A percentile compares a stretch with the other conserved stretches of the same genome.
Conservation (phyloP, 2,888 invertebrate species). For the Sesia apiformis region DNA sequence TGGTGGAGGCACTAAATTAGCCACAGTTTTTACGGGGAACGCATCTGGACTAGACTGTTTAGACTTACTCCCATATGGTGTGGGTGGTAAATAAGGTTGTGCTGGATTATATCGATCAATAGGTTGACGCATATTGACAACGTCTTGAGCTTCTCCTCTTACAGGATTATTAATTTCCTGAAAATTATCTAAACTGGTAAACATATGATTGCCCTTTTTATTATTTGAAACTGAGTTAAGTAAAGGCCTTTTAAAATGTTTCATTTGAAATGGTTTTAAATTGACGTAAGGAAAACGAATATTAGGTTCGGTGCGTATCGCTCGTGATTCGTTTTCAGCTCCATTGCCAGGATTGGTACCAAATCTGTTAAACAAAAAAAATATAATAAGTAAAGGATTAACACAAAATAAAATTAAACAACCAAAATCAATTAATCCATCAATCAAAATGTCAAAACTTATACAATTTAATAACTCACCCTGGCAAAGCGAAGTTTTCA, state of each 20-base stretch:
- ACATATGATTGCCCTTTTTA: slow-evolving; percentile 48
- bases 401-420: neutral
- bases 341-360: slow-evolving; percentile 48
- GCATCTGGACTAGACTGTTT: slow-evolving; percentile 33
- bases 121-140: slow-evolving; percentile 27
- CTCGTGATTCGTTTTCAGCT: slow-evolving; percentile 63
- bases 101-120: slow-evolving; percentile 69
- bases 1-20: slow-evolving; percentile 51
- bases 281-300: slow-evolving; percentile 59
- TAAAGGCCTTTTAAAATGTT: slow-evolving; percentile 33
- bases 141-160: slow-evolving; percentile 60
- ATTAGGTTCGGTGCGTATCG: slow-evolving; percentile 57
- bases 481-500: slow-evolving; percentile 56
- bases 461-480: slow-evolving; percentile 28
- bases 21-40: slow-evolving; percentile 30
- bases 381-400: neutral
- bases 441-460: slow-evolving; percentile 1
- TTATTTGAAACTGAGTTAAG: slow-evolving; percentile 25
- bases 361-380: slow-evolving; percentile 33
- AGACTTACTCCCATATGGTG: slow-evolving; percentile 42
- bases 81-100: slow-evolving; percentile 56
- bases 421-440: neutral
- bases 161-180: slow-evolving; percentile 47
- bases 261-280: slow-evolving; percentile 60
- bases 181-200: slow-evolving; percentile 48